phyloP scores from a whole-genome alignment of 2,888 invertebrate species.

The Amiota mariae region DNA sequence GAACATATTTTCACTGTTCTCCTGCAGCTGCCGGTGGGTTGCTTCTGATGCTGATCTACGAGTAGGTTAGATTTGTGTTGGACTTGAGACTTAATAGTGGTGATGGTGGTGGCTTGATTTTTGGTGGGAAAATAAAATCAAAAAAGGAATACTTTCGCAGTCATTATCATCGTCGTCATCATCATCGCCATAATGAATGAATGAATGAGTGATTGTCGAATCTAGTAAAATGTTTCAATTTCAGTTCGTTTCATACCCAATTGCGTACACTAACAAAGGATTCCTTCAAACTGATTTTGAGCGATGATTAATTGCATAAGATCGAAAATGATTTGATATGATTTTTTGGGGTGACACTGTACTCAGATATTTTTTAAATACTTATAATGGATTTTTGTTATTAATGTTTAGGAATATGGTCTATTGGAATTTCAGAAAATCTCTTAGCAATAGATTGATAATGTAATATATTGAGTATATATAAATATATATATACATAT shows the following conservation, averaged over 20 bases:
- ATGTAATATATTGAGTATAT: too few relatives aligned
- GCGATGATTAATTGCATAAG: slow-evolving; percentile 53
- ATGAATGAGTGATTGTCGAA: slow-evolving; percentile 28
- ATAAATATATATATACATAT: too few relatives aligned
- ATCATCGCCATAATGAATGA: slow-evolving; percentile 8
- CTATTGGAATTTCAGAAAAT: slow-evolving; percentile 41
- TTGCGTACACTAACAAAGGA: neutral
- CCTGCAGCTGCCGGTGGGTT: slow-evolving; percentile 52
- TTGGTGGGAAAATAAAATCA: slow-evolving; percentile 58
- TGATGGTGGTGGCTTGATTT: slow-evolving; percentile 46
- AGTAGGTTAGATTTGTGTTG: slow-evolving; percentile 5
- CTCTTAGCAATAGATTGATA: too few relatives aligned
- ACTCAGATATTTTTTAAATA: slow-evolving; percentile 42
- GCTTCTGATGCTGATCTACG: neutral
- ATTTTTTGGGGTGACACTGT: slow-evolving; percentile 48
- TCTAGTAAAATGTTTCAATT: slow-evolving; percentile 41
- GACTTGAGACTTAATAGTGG: neutral
- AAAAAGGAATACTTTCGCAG: too few relatives aligned
- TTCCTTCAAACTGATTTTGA: slow-evolving; percentile 27
- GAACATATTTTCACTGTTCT: slow-evolving; percentile 36
- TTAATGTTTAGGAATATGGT: neutral
- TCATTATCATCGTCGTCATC: neutral
- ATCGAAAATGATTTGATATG: slow-evolving; percentile 21
- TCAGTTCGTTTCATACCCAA: slow-evolving; percentile 35
- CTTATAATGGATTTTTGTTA: slow-evolving; percentile 4